Evolutionary conservation across 1,140 invertebrate genomes (phyloP).

Genomic region (Aphaenogaster ashmeadi): DNA sequence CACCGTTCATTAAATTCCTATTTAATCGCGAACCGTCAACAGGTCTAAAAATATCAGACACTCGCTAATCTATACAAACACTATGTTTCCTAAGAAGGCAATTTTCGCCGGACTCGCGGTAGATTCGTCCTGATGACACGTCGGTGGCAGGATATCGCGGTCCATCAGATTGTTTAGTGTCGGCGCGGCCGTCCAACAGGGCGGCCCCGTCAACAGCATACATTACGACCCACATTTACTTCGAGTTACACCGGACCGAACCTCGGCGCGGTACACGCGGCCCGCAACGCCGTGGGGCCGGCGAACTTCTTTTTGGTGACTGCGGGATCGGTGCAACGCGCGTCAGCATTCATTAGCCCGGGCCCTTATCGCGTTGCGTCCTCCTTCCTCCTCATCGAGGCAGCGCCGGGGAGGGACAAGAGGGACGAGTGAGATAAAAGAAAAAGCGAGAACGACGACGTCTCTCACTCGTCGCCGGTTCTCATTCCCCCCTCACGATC

Average conservation of each 20-base stretch:
- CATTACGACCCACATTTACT: constrained; percentile 83
- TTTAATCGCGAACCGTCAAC: constrained; percentile 50
- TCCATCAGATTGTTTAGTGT: constrained; percentile 85
- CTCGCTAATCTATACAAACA: constrained; percentile 32
- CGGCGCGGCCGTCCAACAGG: constrained; percentile 81
- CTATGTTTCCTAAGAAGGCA: constrained; percentile 30
- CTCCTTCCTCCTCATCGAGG: constrained; percentile 29
- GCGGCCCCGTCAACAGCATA: constrained; percentile 83
- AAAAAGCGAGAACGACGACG: neutral
- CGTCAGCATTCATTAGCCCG: constrained; percentile 74
- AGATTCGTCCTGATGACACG: constrained; percentile 77
- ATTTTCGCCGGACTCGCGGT: constrained; percentile 60
- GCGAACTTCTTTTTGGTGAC: constrained; percentile 65
- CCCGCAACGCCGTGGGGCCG: neutral
- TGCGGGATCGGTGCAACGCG: constrained; percentile 63
- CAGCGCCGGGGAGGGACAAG: neutral
- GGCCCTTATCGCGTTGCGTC: constrained; percentile 56
- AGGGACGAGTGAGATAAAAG: constrained; percentile 22
- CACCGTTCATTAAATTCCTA: constrained; percentile 42
- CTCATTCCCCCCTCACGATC: constrained; percentile 36
- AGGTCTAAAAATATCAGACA: constrained; percentile 5
- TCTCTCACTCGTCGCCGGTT: constrained; percentile 46
- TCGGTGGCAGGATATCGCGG: constrained; percentile 82
- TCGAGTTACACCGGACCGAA: constrained; percentile 59
- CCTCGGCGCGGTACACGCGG: constrained; percentile 31